Evolutionary conservation across 1,140 invertebrate species (phyloP), one percentile per base, ranked within the genome.

Genomic region (Limonius californicus): DNA sequence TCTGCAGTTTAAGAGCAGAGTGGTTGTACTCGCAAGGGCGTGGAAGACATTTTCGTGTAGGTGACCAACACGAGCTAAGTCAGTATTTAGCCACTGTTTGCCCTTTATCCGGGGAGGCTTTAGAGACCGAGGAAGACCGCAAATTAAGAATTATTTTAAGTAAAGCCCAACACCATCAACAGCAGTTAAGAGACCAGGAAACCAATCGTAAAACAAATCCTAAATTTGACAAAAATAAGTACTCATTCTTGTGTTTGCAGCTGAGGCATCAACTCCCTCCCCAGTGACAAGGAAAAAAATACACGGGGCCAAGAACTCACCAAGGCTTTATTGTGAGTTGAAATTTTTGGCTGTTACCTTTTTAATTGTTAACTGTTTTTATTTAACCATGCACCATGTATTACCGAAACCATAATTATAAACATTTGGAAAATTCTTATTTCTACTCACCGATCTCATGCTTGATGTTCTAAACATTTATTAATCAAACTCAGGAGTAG

Each of bases 1-100:
- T 18, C 39, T 45, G 18, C 60, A 94, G 93, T 76, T 82, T 95
- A 61, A 92, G 94, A 81, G 93, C 91, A n/a, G 93, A 96, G 75
- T 96, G 94, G 94, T 78, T 97, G 45, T 95, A 94, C 76, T 94
- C 91, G 66, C 94, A 96, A 81, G 93, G 93, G 18, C 85, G 90
- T 72, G 93, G 93, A 11, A 83, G 92, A 60, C 89, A 93, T 75
- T 95, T 90, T 79, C 86, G 89, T 47, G 80, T 88, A 20, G 93
- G 93, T 2, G 90, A 97, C 73, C 93, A 97, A 68, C 74, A 81
- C 11, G 84, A 88, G 58, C 73, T 95, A n/a, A 85, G 89, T 20
- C 87, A 92, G 64, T 96, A 96, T 78, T 79, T 97, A 9, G 83
- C 85, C 7, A 84, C 85, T 16, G 87, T 88, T 11, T 92, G 90